These are phyloP conservation scores for Sebastes fasciatus DNA, from an alignment of 2,113 vertebrate genomes.

Conservation along the genomic window DNA sequence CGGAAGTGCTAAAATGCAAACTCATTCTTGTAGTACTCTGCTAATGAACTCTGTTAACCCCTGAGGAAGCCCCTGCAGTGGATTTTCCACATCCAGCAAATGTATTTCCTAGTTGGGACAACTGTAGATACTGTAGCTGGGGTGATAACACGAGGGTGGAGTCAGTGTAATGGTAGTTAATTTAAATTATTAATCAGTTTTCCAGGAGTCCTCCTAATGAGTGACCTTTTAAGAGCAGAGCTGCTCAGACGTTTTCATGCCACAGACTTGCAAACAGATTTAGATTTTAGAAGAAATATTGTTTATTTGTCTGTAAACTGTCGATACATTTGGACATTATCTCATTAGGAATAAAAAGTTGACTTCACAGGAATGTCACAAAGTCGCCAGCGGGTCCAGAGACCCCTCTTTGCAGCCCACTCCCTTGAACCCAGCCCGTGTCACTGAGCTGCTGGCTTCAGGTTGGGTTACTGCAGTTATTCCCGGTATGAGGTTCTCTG, in stretches of 20 bases:
- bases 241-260: neutral
- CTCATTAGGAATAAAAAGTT: neutral
- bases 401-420: neutral
- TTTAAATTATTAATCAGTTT: conserved; percentile 61
- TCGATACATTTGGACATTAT: neutral
- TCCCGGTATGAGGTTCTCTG: conserved; percentile 37
- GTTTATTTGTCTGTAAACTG: neutral
- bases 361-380: conserved; percentile 23
- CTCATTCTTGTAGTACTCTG: no score
- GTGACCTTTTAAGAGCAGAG: conserved; percentile 1
- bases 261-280: neutral
- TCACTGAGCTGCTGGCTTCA: conserved; percentile 11
- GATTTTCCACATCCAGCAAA: conserved; percentile 20
- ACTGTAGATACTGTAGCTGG: conserved; percentile 10
- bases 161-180: conserved; percentile 14
- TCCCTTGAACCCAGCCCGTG: conserved; percentile 20
- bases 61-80: neutral
- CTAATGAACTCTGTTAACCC: neutral
- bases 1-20: no score
- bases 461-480: conserved; percentile 55
- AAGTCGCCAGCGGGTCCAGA: neutral
- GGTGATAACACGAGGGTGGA: neutral
- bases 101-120: neutral
- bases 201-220: conserved; percentile 26
- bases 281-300: neutral